Base-by-base conservation (phyloP, 2,113 vertebrate genomes). In the Callionymus lyra region DNA sequence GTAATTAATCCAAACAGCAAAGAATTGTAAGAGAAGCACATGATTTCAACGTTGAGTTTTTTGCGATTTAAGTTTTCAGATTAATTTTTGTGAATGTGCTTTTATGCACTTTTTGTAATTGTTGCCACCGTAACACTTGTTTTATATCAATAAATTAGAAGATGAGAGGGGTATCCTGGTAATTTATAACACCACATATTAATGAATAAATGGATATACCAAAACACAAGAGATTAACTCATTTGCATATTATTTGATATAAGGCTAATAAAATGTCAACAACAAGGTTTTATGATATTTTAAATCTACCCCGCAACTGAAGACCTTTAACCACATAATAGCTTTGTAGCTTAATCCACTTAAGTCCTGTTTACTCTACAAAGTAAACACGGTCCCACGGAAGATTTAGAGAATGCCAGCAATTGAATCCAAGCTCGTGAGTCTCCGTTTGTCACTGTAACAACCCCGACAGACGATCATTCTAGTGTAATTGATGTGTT, bases 361-460 rank as follows among this genome's bases (percentile, higher is more conserved):
- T 14, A 65, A 65, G 65, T 56, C 62, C 54, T 77, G 59, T 77
- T 77, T 76, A 59, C 70, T 21, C 59, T 46, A 72, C 63, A 76
- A 77, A 72, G 53, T 50, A 44, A 61, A 47, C 59, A 44, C 47
- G 43, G 47, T 53, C 48, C 53, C 50, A 36, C 4, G n/a, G 50
- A 51, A 33, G 59, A 59, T 71, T 68, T 38, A 57, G 39, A 63
- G 52, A 58, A 70, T 41, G 39, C 44, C 37, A 15, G 35, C 52
- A 54, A 58, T 34, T 54, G 59, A 65, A 60, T 44, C 16, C 51
- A 64, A 50, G 58, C 33, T 54, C 40, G 2, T 13, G 9, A 38
- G 48, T 54, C 65, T 41, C 55, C 65, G 49, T 46, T 67, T 50
- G 76, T 68, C 65, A 54, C 41, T 45, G 38, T 35, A 70, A 64